Evolutionary conservation across 2,888 invertebrate genomes (phyloP), one percentile per base, ranked within the genome.

Genomic region (Zele albiditarsus): DNA sequence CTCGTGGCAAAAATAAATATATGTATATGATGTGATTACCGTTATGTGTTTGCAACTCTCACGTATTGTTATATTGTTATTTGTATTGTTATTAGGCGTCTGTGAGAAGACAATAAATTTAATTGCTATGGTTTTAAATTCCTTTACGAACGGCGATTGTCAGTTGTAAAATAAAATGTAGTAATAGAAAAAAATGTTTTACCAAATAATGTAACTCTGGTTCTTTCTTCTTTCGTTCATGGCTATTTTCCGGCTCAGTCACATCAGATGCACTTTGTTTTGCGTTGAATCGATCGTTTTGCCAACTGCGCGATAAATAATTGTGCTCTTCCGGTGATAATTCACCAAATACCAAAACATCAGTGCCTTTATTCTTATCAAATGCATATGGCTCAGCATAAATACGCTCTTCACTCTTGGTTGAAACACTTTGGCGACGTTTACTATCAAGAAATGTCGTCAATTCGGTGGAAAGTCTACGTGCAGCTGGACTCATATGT

Each of bases 331-430:
- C 77, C 10, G 76, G 74, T 3, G 68, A 69, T 1, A 74, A 25
- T 46, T 79, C 76, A 20, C 82, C 71, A 74, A 77, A 77, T 75
- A 76, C 73, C 14, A 80, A 80, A 20, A 82, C 79, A 73, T 82
- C 81, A 10, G 78, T 80, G 4, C 82, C 81, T 3, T 76, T 78
- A 71, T 80, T 82, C 63, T 78, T 81, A 58, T 80, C 79, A 57
- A 80, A 81, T 2, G 80, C 60, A 60, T 90, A 92, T 0, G 93
- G 93, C 80, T 92, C 92, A 79, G 93, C 93, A 83, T 93, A 93
- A 31, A 93, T 92, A 80, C 92, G 93, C 80, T 93, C 93, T 33
- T 91, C 87, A 42, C 81, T 82, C 49, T 84, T 86, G 3, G 78
- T 53, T 8, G 69, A n/a, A 2, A 62, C 71, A 23, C 57, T 60